Percentiles rank a stretch among this genome's conserved stretches.
phyloP scores from a whole-genome alignment of 2,888 invertebrate genomes.

The Cerceris rybyensis region DNA sequence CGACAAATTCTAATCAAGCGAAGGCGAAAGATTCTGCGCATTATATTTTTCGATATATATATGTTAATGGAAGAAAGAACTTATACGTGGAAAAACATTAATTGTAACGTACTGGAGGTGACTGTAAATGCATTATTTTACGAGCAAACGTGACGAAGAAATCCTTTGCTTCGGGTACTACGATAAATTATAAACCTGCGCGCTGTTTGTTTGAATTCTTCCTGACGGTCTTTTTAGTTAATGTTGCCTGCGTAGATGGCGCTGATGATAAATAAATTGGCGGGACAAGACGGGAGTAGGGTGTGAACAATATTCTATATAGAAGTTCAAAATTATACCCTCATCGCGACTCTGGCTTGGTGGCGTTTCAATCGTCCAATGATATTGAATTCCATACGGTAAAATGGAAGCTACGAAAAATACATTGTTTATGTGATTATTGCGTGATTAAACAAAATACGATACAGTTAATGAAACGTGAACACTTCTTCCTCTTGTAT shows the following conservation, averaged over 20 bases:
- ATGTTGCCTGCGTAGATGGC: slow-evolving; percentile 17
- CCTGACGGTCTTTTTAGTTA: slow-evolving; percentile 36
- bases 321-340: no score
- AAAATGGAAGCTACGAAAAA: no score
- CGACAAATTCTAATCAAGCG: slow-evolving; percentile 57
- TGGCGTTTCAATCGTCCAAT: no score
- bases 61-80: not conserved
- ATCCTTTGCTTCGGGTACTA: not conserved
- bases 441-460: no score
- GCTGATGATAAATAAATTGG: not conserved
- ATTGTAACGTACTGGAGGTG: not conserved
- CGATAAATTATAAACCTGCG: not conserved
- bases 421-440: no score
- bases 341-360: no score
- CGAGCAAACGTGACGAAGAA: not conserved
- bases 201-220: slow-evolving; percentile 29
- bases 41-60: slow-evolving; percentile 24
- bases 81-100: not conserved
- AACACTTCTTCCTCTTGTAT: no score
- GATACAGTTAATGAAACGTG: no score
- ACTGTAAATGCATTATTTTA: not conserved
- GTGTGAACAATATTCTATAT: no score
- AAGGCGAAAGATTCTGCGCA: slow-evolving; percentile 64
- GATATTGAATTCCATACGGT: no score
- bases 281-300: not conserved